These are phyloP conservation scores for Leptogaster cylindrica DNA, from an alignment of 2,888 invertebrate species.

Conservation along the genomic window DNA sequence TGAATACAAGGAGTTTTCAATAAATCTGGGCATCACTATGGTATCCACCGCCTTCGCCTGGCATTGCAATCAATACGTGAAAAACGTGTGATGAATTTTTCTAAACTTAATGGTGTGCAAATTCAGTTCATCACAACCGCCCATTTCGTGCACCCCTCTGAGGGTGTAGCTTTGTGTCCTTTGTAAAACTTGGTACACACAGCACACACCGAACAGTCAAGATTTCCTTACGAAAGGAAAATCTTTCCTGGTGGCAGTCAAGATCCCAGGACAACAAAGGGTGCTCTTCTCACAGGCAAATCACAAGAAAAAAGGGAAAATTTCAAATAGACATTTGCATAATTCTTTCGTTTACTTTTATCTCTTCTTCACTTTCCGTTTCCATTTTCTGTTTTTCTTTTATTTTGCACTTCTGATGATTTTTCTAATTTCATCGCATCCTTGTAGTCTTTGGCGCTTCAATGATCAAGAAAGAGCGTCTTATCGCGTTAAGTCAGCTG, in stretches of 20 bases:
- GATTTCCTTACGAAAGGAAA: slow-evolving; percentile 11
- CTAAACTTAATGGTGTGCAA: slow-evolving; percentile 35
- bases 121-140: slow-evolving; percentile 34
- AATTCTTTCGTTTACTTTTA: slow-evolving; percentile 28
- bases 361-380: slow-evolving; percentile 12
- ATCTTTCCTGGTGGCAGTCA: slow-evolving; percentile 1
- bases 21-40: slow-evolving; percentile 31
- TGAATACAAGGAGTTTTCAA: slow-evolving; percentile 22
- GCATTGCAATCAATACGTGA: slow-evolving; percentile 33
- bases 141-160: background rate
- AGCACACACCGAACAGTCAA: slow-evolving; percentile 23
- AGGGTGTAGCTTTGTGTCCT: slow-evolving; percentile 17
- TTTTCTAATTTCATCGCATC: slow-evolving; percentile 27
- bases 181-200: slow-evolving; percentile 29
- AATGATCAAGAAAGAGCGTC: too few relatives aligned
- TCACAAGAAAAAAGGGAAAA: slow-evolving; percentile 21
- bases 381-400: slow-evolving; percentile 10
- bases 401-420: slow-evolving; percentile 22
- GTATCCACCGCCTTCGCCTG: slow-evolving; percentile 4
- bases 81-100: slow-evolving; percentile 38
- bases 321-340: slow-evolving; percentile 33
- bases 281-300: slow-evolving; percentile 15
- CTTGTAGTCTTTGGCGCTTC: too few relatives aligned
- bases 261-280: slow-evolving; percentile 13
- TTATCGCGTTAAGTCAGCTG: background rate